A percentile compares a stretch with the other conserved stretches of the same genome.
Conservation (phyloP, 2,888 invertebrate species). For the Branchipolynoe longqiensis region DNA sequence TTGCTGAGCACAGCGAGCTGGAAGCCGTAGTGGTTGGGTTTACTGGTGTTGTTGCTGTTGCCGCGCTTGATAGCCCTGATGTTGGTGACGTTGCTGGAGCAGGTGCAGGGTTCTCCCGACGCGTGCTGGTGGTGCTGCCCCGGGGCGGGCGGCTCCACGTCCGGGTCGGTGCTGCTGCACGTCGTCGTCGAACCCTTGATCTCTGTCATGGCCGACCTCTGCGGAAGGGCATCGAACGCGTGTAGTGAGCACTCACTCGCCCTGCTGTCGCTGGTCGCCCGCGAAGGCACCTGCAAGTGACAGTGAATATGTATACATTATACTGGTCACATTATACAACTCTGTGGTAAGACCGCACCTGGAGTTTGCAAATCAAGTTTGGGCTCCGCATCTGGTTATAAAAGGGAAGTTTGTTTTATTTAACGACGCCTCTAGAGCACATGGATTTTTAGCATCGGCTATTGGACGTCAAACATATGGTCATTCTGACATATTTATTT, state of each 20-base stretch:
- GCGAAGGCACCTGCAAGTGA: conserved; percentile 20
- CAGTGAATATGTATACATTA: too few relatives aligned
- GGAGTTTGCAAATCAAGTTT: too few relatives aligned
- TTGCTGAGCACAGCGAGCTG: not conserved
- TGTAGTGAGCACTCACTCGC: conserved; percentile 1
- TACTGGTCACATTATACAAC: too few relatives aligned
- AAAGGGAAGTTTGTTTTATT: too few relatives aligned
- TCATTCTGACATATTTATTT: too few relatives aligned
- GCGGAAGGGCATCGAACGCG: conserved; percentile 1
- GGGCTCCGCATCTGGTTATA: too few relatives aligned
- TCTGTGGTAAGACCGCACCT: too few relatives aligned
- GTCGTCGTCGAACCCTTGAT: conserved; percentile 6
- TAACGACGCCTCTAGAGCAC: too few relatives aligned
- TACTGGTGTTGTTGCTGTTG: not conserved
- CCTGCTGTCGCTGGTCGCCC: conserved; percentile 21
- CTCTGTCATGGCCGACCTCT: conserved; percentile 36
- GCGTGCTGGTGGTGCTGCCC: conserved; percentile 13
- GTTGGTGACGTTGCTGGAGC: conserved; percentile 59
- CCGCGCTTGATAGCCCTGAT: conserved; percentile 44
- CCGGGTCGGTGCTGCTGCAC: conserved; percentile 29
- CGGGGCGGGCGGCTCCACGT: conserved; percentile 14
- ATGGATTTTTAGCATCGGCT: too few relatives aligned
- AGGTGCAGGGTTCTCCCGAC: conserved; percentile 51
- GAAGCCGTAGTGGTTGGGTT: conserved; percentile 28
- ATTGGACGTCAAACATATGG: too few relatives aligned